phyloP scores from a whole-genome alignment of 1,140 invertebrate genomes.

The Tetramorium alpestre region DNA sequence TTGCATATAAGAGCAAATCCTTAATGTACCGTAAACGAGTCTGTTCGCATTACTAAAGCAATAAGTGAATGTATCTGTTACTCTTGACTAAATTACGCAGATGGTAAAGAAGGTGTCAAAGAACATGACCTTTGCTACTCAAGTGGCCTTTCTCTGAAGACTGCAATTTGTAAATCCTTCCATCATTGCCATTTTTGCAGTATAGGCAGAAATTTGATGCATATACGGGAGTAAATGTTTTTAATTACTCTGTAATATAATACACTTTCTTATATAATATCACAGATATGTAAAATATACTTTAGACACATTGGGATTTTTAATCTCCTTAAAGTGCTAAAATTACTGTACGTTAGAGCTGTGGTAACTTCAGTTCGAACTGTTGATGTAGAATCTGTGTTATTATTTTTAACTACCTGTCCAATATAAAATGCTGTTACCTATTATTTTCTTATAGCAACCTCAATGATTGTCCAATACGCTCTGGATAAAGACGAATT shows the following conservation, averaged over 20 bases:
- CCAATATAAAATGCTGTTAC: constrained; percentile 58
- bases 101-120: constrained; percentile 66
- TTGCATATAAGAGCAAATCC: constrained; percentile 51
- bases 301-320: constrained; percentile 50
- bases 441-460: constrained; percentile 64
- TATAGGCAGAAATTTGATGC: constrained; percentile 65
- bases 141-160: constrained; percentile 84
- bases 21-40: constrained; percentile 59
- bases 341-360: constrained; percentile 47
- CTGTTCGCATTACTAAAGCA: constrained; percentile 65
- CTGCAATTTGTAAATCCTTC: constrained; percentile 81
- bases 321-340: constrained; percentile 46
- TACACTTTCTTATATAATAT: constrained; percentile 56
- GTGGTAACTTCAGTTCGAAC: constrained; percentile 57
- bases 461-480: constrained; percentile 44
- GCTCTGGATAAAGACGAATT: constrained; percentile 64
- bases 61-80: constrained; percentile 60
- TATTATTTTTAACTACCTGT: constrained; percentile 69
- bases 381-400: constrained; percentile 66
- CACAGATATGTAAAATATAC: constrained; percentile 56
- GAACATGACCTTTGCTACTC: constrained; percentile 72
- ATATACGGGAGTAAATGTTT: constrained; percentile 56
- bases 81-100: constrained; percentile 60
- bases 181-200: constrained; percentile 76
- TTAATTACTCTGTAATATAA: constrained; percentile 62